Conservation (phyloP, 2,113 vertebrate species). For the Sardina pilchardus region DNA sequence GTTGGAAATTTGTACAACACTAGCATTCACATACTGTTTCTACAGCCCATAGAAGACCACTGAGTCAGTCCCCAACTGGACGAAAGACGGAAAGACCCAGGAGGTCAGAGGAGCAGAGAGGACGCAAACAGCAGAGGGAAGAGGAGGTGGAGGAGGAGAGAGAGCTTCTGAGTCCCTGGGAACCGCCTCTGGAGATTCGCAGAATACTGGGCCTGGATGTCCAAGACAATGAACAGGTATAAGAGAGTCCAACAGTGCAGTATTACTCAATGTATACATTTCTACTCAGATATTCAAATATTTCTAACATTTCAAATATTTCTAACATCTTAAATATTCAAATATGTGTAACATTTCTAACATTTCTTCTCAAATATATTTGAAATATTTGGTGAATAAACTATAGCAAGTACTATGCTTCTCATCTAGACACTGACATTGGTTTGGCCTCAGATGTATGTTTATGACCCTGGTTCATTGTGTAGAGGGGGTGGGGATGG, state of each 20-base stretch:
- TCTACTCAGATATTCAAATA: too few relatives aligned
- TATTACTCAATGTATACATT: too few relatives aligned
- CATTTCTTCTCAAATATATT: too few relatives aligned
- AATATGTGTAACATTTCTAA: too few relatives aligned
- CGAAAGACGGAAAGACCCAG: conserved; percentile 12
- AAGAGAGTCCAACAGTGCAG: neutral
- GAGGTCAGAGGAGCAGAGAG: conserved; percentile 27
- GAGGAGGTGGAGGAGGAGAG: conserved; percentile 43
- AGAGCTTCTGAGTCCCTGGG: conserved; percentile 70
- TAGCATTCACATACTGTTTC: neutral
- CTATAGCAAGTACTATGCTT: too few relatives aligned
- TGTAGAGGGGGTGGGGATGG: neutral
- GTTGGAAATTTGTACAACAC: neutral
- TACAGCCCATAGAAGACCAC: conserved; percentile 14
- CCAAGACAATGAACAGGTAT: neutral
- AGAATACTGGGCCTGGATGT: conserved; percentile 57
- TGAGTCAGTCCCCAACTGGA: conserved; percentile 21
- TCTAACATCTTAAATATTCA: too few relatives aligned
- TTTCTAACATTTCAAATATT: too few relatives aligned
- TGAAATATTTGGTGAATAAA: too few relatives aligned
- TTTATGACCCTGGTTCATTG: neutral
- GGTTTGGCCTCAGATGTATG: neutral
- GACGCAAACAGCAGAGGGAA: neutral
- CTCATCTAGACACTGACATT: neutral
- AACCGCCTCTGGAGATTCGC: conserved; percentile 63